Evolutionary conservation across 2,888 invertebrate species (phyloP), one percentile per base, ranked within the genome.

Genomic region (Tiphia femorata): DNA sequence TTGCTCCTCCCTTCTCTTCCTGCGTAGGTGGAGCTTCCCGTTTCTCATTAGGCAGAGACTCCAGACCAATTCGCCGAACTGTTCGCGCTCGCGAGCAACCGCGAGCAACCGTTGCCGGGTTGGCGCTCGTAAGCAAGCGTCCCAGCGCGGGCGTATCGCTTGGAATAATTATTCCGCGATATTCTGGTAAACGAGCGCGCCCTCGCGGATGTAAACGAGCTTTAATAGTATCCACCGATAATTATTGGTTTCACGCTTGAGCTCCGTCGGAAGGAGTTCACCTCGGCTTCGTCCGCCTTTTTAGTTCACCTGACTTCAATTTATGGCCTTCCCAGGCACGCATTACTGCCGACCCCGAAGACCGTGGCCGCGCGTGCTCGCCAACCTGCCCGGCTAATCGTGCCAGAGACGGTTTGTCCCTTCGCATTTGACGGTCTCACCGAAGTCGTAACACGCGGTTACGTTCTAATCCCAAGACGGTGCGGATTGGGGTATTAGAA

Each of bases 131-230:
- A 20, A 23, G 10, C 23, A 20, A 23, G 25, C 35, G 43, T n/a
- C n/a, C 35, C 17, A 53, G 33, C 20, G 41, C 37, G 43, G 29
- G 12, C 46, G 30, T 38, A 63, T 60, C 47, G 44, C 35, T 17
- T 17, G 41, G 50, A 40, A 62, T 61, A 62, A 67, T 71, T 61
- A 70, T 68, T 62, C n/a, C 57, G 52, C 60, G 58, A 62, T 70
- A 64, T 62, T 56, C 42, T 58, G 43, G 38, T 47, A 46, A 69
- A 61, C 57, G 50, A 55, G 47, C 47, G 20, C 29, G 40, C 46
- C 47, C 40, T 43, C n/a, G 43, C 40, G 35, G 14, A 42, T 46
- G 53, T 47, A 50, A 58, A 61, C 63, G 37, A 56, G 52, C 33
- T 40, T 25, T 42, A 46, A 49, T 27, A 33, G 43, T 62, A 65